Evolutionary conservation across 2,888 invertebrate species (phyloP), one percentile per base, ranked within the genome.

Genomic region (Drepana falcataria): DNA sequence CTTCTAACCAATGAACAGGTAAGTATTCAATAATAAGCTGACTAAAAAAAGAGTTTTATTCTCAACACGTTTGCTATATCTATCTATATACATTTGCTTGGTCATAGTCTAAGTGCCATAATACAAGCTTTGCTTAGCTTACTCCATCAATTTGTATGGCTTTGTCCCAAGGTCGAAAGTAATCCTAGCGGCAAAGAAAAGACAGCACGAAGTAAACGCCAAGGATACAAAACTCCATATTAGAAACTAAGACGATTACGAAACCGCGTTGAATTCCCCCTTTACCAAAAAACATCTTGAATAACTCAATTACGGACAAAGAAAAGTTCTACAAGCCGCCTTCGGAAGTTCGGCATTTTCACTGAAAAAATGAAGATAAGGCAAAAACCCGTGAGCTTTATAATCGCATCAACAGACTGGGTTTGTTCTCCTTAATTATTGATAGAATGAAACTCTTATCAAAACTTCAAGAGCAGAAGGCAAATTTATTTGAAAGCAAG

Each of bases 381-480:
- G 73, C 80, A 79, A 77, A 79, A 81, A 82, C 79, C 75, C 79
- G 66, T 79, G 80, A 85, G 86, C 84, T 85, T 81, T 79, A 82
- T 89, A 89, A 91, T 90, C 89, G 87, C 89, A 90, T 90, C 90
- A 87, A 79, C 76, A 69, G 71, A 77, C 75, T 77, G 64, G 84
- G 77, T 84, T 85, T 85, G 87, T 83, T 80, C 83, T 79, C 86
- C 86, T 91, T 91, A 91, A 91, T 91, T 90, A 91, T 91, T 91
- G 91, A 91, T 91, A 88, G 89, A 89, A 89, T 88, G 85, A 89
- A 91, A 91, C 87, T 91, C 91, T 90, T 90, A 90, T 89, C 87
- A 87, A 91, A 91, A 91, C 90, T 91, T 91, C 91, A 91, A 65
- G 79, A 89, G 82, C 90, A 91, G 91, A 91, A 89, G 87, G 88